Evolutionary conservation across 1,140 invertebrate species (phyloP).

Genomic region (Triops longicaudatus): DNA sequence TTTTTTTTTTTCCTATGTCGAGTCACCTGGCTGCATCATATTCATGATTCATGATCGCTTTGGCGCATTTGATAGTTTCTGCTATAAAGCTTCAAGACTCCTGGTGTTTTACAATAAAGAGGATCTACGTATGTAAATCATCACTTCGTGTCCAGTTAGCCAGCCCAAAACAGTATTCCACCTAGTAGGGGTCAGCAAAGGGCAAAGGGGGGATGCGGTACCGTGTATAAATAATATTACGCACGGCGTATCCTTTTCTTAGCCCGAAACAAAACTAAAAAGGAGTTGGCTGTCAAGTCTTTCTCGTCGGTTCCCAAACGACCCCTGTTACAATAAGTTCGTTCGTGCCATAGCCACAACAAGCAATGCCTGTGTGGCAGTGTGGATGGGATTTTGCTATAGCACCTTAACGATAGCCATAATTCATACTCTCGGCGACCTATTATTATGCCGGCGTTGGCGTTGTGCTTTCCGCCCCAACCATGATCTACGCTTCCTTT

Average conservation of each 20-base stretch:
- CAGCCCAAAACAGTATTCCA: neutral
- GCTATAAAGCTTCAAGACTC: neutral
- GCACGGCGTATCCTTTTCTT: neutral
- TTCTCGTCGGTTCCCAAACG: neutral
- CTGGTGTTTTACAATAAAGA: neutral
- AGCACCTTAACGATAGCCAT: constrained; percentile 14
- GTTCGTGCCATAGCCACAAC: neutral
- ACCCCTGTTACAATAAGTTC: constrained; percentile 3
- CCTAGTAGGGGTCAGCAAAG: neutral
- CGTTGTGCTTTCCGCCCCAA: neutral
- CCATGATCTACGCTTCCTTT: neutral
- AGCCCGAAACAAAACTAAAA: neutral
- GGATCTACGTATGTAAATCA: neutral
- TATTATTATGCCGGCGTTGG: neutral
- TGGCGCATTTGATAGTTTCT: neutral
- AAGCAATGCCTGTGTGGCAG: constrained; percentile 1
- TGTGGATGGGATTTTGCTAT: neutral
- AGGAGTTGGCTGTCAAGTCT: neutral
- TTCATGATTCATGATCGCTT: neutral
- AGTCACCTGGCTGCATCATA: neutral
- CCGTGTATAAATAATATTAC: neutral
- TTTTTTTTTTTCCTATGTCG: neutral
- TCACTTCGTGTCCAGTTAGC: neutral
- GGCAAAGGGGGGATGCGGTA: neutral
- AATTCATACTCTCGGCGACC: neutral